These are phyloP conservation scores for Rotaria macrura DNA, from an alignment of 2,888 invertebrate genomes.

Conservation along the genomic window DNA sequence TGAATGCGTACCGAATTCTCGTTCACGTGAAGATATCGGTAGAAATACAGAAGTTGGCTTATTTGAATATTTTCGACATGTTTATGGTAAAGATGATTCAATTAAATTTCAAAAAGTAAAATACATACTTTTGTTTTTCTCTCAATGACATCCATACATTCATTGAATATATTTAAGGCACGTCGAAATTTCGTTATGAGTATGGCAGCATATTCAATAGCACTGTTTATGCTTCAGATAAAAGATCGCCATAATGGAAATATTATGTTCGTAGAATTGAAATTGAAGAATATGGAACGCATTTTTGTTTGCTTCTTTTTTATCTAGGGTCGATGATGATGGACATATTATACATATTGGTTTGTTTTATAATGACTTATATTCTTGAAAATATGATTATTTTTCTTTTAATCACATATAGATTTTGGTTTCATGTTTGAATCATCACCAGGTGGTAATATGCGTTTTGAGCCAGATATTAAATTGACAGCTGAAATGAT, in stretches of 20 bases:
- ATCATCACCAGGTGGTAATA: conserved; percentile 93
- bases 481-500: conserved; percentile 99
- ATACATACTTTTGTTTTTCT: too few species aligned
- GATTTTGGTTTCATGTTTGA: conserved; percentile 99
- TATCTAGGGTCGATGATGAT: conserved; percentile 59
- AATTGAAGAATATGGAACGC: too few species aligned
- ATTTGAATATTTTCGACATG: conserved; percentile 75
- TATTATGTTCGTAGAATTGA: conserved; percentile 67
- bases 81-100: conserved; percentile 80
- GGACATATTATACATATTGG: conserved; percentile 98
- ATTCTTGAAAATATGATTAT: conserved; percentile 17
- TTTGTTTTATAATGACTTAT: conserved; percentile 46
- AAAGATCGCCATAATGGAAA: conserved; percentile 99
- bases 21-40: conserved; percentile 92
- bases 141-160: too few species aligned
- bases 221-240: conserved; percentile 90
- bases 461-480: conserved; percentile 97
- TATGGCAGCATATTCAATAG: conserved; percentile 97
- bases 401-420: conserved; percentile 54
- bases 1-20: conserved; percentile 97
- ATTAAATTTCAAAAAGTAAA: conserved; percentile 65
- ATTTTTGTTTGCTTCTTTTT: too few species aligned
- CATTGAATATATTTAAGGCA: conserved; percentile 63
- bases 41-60: conserved; percentile 81
- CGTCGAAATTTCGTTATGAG: conserved; percentile 89